Evolutionary conservation across 2,113 vertebrate genomes (phyloP).

Genomic region (Anser brachyrhynchus): DNA sequence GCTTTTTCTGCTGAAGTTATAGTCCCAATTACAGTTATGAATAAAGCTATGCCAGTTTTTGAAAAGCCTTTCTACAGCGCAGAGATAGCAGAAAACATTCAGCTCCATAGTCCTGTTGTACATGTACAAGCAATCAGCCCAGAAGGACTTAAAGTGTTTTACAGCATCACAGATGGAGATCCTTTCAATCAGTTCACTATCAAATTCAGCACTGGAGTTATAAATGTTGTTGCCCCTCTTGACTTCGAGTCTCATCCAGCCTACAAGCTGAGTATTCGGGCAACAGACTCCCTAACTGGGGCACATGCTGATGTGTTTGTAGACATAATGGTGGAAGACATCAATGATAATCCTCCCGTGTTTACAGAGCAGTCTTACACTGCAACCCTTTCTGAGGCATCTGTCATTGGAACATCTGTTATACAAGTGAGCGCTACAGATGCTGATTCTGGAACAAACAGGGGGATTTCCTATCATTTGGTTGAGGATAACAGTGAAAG

Average conservation of each 20-base stretch:
- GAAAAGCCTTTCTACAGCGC: slow-evolving; percentile 95
- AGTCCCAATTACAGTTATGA: slow-evolving; percentile 90
- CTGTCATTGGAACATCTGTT: slow-evolving; percentile 86
- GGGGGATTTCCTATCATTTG: slow-evolving; percentile 88
- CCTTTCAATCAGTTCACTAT: slow-evolving; percentile 93
- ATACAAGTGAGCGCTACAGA: slow-evolving; percentile 88
- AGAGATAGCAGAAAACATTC: slow-evolving; percentile 92
- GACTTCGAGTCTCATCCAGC: slow-evolving; percentile 96
- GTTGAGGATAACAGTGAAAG: slow-evolving; percentile 82
- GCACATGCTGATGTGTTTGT: slow-evolving; percentile 92
- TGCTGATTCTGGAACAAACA: slow-evolving; percentile 87
- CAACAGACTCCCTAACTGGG: slow-evolving; percentile 92
- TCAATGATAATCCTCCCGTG: slow-evolving; percentile 92
- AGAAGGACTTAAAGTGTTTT: slow-evolving; percentile 93
- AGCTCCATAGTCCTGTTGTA: slow-evolving; percentile 89
- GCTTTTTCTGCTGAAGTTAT: slow-evolving; percentile 85
- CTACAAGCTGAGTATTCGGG: slow-evolving; percentile 91
- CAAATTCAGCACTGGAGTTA: slow-evolving; percentile 95
- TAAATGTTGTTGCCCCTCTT: slow-evolving; percentile 86
- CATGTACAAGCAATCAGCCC: slow-evolving; percentile 93
- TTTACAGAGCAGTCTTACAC: slow-evolving; percentile 83
- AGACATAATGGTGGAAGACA: slow-evolving; percentile 91
- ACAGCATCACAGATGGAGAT: slow-evolving; percentile 93
- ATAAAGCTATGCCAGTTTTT: slow-evolving; percentile 94
- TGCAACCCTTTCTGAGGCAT: slow-evolving; percentile 89